Conservation (phyloP, 1,140 invertebrate species). For the Hydropsyche tenuis region DNA sequence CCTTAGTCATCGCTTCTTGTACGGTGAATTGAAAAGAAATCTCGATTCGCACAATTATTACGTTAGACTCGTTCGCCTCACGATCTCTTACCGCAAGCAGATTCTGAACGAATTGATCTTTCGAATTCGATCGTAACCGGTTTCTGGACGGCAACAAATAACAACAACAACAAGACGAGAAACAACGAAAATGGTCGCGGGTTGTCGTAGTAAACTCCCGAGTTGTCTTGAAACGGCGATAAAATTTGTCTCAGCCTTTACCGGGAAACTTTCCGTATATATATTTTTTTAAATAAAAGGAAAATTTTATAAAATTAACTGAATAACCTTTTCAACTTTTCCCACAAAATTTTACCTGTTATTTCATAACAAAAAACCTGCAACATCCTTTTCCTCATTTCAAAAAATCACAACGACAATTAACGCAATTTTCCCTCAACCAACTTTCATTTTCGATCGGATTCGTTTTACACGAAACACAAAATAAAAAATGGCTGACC, state of each 20-base stretch:
- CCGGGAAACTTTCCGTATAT: too few relatives aligned
- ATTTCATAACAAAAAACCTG: not conserved
- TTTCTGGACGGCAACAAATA: not conserved
- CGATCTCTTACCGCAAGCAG: not conserved
- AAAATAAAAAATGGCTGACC: not conserved
- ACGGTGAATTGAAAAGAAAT: conserved; percentile 8
- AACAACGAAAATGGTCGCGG: not conserved
- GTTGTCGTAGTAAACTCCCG: too few relatives aligned
- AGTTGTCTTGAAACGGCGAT: too few relatives aligned
- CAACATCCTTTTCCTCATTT: not conserved
- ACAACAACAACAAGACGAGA: conserved; percentile 5
- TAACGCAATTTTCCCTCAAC: too few relatives aligned
- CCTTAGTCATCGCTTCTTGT: not conserved
- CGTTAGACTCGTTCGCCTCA: not conserved
- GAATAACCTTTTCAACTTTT: too few relatives aligned
- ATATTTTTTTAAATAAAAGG: too few relatives aligned
- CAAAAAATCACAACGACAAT: not conserved
- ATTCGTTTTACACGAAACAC: not conserved
- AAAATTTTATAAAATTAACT: too few relatives aligned
- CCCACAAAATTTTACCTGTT: not conserved
- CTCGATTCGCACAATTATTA: conserved; percentile 26
- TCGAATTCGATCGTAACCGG: conserved; percentile 1
- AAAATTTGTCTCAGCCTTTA: too few relatives aligned
- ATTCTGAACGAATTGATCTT: conserved; percentile 4
- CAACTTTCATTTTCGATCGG: not conserved